Conservation (phyloP, 2,797 vertebrate species). For the Gobio occitaniae region DNA sequence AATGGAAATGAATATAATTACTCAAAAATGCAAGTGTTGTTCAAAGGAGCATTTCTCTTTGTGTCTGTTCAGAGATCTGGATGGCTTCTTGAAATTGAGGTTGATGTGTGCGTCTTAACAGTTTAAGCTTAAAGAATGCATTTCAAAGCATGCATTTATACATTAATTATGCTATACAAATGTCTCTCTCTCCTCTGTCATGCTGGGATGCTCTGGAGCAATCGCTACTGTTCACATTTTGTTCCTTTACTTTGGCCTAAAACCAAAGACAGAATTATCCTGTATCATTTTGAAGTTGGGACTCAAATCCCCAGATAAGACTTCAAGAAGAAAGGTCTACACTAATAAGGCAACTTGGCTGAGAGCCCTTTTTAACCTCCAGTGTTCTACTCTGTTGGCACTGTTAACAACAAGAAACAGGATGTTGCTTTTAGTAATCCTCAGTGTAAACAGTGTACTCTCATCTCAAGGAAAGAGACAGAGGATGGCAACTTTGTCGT, state of each 20-base stretch:
- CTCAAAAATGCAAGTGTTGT: slow-evolving; percentile 10
- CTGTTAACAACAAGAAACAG: slow-evolving; percentile 17
- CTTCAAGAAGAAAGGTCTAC: slow-evolving; percentile 25
- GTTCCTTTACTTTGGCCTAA: slow-evolving; percentile 1
- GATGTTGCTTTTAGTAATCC: not conserved
- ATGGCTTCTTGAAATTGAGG: slow-evolving; percentile 6
- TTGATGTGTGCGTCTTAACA: slow-evolving; percentile 15
- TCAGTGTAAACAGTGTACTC: not conserved
- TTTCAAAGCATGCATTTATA: slow-evolving; percentile 21
- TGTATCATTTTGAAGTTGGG: slow-evolving; percentile 15
- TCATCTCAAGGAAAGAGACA: not conserved
- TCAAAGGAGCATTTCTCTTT: slow-evolving; percentile 15
- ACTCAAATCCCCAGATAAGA: slow-evolving; percentile 23
- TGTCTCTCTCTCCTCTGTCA: slow-evolving; percentile 6
- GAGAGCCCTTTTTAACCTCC: not conserved
- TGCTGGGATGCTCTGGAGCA: slow-evolving; percentile 2
- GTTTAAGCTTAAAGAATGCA: slow-evolving; percentile 19
- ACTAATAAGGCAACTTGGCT: slow-evolving; percentile 16
- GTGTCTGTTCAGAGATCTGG: slow-evolving; percentile 4
- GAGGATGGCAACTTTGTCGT: not conserved
- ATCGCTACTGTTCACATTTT: slow-evolving; percentile 15
- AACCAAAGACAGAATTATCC: slow-evolving; percentile 25
- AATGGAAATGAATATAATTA: slow-evolving; percentile 20
- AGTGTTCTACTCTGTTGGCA: slow-evolving; percentile 4
- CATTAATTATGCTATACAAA: slow-evolving; percentile 35